Conservation (phyloP, 1,140 invertebrate genomes). For the Maconellicoccus hirsutus region DNA sequence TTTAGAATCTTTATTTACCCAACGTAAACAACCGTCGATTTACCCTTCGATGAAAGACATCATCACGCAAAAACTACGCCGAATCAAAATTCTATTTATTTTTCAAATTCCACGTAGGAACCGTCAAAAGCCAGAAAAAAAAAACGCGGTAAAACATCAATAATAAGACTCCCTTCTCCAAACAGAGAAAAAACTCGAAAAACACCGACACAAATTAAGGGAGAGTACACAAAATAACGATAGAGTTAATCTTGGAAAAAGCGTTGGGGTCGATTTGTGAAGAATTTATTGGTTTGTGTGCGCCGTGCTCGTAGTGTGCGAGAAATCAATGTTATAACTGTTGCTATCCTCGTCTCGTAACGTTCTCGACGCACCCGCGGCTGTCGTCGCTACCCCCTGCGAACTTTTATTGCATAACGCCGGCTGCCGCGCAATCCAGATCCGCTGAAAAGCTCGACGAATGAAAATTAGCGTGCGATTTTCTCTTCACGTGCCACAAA, state of each 20-base stretch:
- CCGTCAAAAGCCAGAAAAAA: neutral
- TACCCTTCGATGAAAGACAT: too few relatives aligned
- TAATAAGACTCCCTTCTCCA: neutral
- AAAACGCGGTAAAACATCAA: neutral
- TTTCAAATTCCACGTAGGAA: neutral
- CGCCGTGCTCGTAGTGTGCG: neutral
- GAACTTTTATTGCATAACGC: too few relatives aligned
- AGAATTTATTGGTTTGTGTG: neutral
- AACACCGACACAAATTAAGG: neutral
- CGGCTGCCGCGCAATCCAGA: neutral
- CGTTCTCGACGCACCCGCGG: neutral
- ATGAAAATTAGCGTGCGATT: too few relatives aligned
- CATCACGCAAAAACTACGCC: too few relatives aligned
- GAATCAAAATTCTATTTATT: conserved; percentile 6
- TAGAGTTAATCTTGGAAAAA: conserved; percentile 1
- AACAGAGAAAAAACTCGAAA: neutral
- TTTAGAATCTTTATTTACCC: neutral
- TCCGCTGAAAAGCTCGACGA: neutral
- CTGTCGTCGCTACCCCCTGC: too few relatives aligned
- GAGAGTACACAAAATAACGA: neutral
- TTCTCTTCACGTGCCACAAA: too few relatives aligned
- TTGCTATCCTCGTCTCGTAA: neutral
- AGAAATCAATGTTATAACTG: conserved; percentile 4
- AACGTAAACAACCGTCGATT: neutral
- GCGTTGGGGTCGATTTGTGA: conserved; percentile 1